Percentiles rank a stretch among this genome's conserved stretches.
phyloP scores from a whole-genome alignment of 2,113 vertebrate genomes.

The Microtus pennsylvanicus region DNA sequence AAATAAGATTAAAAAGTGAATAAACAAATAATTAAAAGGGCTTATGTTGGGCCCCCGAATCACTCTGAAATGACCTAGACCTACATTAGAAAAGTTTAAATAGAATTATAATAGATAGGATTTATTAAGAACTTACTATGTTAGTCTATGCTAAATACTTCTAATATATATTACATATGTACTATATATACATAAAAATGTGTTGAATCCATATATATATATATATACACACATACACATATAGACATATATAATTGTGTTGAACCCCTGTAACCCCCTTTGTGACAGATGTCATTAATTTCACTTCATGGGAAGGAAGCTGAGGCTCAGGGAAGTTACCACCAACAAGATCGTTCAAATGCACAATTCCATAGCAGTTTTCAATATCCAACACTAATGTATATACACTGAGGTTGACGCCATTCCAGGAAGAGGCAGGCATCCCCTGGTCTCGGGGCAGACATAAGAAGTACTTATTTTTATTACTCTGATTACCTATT shows the following conservation, averaged over 20 bases:
- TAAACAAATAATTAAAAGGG: neutral
- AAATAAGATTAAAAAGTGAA: neutral
- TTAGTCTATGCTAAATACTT: neutral
- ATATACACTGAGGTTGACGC: neutral
- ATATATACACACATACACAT: too few species aligned
- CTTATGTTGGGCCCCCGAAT: neutral
- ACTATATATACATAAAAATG: too few species aligned
- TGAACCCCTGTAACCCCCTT: neutral
- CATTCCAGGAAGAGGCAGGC: neutral
- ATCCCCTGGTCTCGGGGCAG: neutral
- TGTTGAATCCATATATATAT: too few species aligned
- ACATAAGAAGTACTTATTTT: neutral
- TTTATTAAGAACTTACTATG: constrained; percentile 1
- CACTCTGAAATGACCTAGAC: constrained; percentile 16
- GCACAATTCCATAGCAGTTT: neutral
- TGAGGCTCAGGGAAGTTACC: neutral
- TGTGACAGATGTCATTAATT: neutral
- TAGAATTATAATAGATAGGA: neutral
- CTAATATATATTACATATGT: neutral
- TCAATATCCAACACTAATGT: neutral
- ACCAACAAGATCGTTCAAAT: neutral
- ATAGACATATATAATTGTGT: neutral
- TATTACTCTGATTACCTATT: neutral
- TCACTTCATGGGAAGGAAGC: constrained; percentile 35
- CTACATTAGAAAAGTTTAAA: constrained; percentile 37